These are phyloP conservation scores for Anguilla japonica DNA, from an alignment of 2,113 vertebrate species.

Conservation along the genomic window DNA sequence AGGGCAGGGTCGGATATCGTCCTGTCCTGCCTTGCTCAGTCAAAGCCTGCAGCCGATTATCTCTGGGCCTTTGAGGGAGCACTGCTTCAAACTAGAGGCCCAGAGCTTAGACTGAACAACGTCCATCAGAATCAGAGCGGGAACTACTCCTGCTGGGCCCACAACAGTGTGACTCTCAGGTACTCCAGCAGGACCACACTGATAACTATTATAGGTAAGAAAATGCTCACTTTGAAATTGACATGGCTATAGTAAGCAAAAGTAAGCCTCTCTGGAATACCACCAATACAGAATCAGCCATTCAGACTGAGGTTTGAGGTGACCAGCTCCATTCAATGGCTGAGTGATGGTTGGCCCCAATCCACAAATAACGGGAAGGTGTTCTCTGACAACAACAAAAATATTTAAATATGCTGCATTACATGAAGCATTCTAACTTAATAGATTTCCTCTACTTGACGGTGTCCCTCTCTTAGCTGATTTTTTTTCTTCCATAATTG, in stretches of 20 bases:
- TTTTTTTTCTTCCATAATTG: no score
- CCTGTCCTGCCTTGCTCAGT: slow-evolving; percentile 20
- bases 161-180: slow-evolving; percentile 21
- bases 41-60: slow-evolving; percentile 25
- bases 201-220: slow-evolving; percentile 17
- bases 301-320: slow-evolving; percentile 43
- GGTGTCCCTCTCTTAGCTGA: no score
- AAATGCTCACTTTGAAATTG: neutral
- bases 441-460: no score
- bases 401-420: neutral
- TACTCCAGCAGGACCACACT: neutral
- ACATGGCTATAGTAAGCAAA: neutral
- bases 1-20: slow-evolving; percentile 5
- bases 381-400: slow-evolving; percentile 33
- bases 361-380: slow-evolving; percentile 22
- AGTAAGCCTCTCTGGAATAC: slow-evolving; percentile 13
- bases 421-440: no score
- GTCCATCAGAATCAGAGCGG: slow-evolving; percentile 22
- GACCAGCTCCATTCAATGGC: neutral
- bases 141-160: slow-evolving; percentile 27
- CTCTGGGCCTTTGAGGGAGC: slow-evolving; percentile 22
- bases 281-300: slow-evolving; percentile 32
- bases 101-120: slow-evolving; percentile 12
- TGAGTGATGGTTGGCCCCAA: slow-evolving; percentile 18
- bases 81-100: neutral